Evolutionary conservation across 2,797 vertebrate genomes (phyloP).

Genomic region (Sylvilagus floridanus): DNA sequence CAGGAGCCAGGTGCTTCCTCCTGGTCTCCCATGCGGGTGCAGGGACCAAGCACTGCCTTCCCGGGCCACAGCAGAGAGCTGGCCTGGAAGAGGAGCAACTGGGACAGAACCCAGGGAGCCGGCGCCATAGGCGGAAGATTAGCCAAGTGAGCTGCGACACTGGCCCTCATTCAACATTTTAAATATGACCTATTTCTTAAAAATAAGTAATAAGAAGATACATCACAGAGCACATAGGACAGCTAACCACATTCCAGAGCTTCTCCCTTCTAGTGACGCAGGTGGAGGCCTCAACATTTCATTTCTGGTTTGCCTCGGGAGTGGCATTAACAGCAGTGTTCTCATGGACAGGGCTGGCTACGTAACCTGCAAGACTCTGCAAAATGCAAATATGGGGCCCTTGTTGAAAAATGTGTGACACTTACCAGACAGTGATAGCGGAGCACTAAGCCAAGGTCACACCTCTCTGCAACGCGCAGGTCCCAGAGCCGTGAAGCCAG

Average conservation of each 20-base stretch:
- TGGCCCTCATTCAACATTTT: not conserved
- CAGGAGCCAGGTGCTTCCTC: too few relatives aligned
- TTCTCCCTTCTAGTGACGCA: not conserved
- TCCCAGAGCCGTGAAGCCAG: not conserved
- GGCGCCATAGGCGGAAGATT: too few relatives aligned
- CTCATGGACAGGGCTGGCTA: not conserved
- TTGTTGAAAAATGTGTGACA: not conserved
- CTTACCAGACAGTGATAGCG: not conserved
- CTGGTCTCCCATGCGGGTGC: too few relatives aligned
- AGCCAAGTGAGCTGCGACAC: too few relatives aligned
- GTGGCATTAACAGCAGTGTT: not conserved
- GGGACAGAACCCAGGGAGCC: too few relatives aligned
- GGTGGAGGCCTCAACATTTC: not conserved
- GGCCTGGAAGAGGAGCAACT: too few relatives aligned
- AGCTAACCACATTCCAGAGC: conserved; percentile 20
- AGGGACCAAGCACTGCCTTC: too few relatives aligned
- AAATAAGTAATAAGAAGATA: not conserved
- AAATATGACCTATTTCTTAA: not conserved
- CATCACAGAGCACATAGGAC: not conserved
- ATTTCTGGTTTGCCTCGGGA: conserved; percentile 7
- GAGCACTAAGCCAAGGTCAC: not conserved
- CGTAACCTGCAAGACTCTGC: not conserved
- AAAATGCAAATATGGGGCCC: not conserved
- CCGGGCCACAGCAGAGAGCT: too few relatives aligned
- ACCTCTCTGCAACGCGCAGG: too few relatives aligned